Base-by-base conservation (phyloP, 1,140 invertebrate species). In the Macrobrachium rosenbergii region DNA sequence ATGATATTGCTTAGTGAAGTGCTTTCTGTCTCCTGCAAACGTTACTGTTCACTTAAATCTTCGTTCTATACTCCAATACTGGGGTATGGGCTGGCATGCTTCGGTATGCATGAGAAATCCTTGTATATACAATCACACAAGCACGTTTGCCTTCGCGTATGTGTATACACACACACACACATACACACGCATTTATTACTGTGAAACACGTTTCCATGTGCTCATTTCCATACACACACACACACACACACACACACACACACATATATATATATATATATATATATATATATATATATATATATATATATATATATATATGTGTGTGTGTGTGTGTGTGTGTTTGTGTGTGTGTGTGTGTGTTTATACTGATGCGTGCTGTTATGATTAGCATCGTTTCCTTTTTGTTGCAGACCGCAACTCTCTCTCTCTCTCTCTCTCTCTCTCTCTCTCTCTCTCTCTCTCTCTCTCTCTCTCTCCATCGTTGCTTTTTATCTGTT, bases 291-390 rank as follows among this genome's bases (percentile, higher is more conserved):
- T 21, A 21, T 21, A 67, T 67, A 67, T 67, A 67, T 67, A 67
- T 67, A 21, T 5, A 67, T 67, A 67, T 67, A 67, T 67, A 23
- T 67, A 67, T 17, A 67, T 67, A 14, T 67, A 67, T 67, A 67
- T 67, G 8, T 67, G 12, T 67, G 8, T 67, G 8, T 67, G 8
- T 67, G 8, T 67, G 8, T 67, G 8, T 67, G 16, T 67, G 8
- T 67, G 8, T 67, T 5, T 67, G 7, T 67, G 17, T 67, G 64
- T 67, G 17, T 67, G 64, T 67, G 17, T 67, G 5, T 67, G 17
- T 67, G 17, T 67, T 8, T 67, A 23, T 67, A 23, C 16, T 8
- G 11, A 23, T 67, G 64, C 16, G 17, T 67, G 7, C 8, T n/a
- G 8, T 8, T 67, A 12, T 67, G 16, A 11, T 21, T 6, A 67